Conservation (phyloP, 1,140 invertebrate species). For the Trypoxylus dichotomus region DNA sequence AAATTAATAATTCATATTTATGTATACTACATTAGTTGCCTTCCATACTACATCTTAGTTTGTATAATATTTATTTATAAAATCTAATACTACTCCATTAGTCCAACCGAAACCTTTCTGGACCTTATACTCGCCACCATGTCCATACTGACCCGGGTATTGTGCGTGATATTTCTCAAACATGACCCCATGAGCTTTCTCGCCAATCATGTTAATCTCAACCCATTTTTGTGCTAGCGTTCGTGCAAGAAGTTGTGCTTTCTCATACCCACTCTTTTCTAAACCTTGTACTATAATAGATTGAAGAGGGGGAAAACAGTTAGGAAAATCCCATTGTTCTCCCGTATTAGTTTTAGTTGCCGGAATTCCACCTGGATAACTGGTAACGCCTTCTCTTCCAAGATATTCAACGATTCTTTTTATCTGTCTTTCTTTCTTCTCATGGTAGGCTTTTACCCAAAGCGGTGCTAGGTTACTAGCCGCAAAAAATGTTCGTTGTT, state of each 20-base stretch:
- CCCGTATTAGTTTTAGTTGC: conserved; percentile 68
- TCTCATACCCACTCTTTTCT: conserved; percentile 58
- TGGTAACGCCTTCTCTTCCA: conserved; percentile 54
- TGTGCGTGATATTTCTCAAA: conserved; percentile 88
- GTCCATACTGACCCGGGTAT: conserved; percentile 70
- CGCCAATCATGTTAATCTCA: conserved; percentile 70
- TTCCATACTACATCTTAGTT: neutral
- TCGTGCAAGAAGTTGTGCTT: conserved; percentile 64
- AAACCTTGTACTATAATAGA: conserved; percentile 74
- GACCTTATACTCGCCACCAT: conserved; percentile 87
- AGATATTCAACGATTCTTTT: conserved; percentile 58
- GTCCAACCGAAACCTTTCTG: conserved; percentile 94
- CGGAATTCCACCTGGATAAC: conserved; percentile 71
- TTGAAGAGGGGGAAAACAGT: conserved; percentile 85
- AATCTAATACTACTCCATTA: conserved; percentile 69
- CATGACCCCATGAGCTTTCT: conserved; percentile 61
- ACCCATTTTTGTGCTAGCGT: conserved; percentile 75
- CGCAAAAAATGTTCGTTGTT: conserved; percentile 62
- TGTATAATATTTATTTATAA: conserved; percentile 33
- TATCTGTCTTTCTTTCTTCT: conserved; percentile 42
- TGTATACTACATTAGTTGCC: neutral
- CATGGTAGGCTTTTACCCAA: conserved; percentile 57
- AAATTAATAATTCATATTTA: neutral
- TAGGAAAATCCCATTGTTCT: conserved; percentile 90
- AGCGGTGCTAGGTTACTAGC: conserved; percentile 71